These are phyloP conservation scores for Lepus townsendii DNA, from an alignment of 2,797 vertebrate genomes.

Conservation along the genomic window DNA sequence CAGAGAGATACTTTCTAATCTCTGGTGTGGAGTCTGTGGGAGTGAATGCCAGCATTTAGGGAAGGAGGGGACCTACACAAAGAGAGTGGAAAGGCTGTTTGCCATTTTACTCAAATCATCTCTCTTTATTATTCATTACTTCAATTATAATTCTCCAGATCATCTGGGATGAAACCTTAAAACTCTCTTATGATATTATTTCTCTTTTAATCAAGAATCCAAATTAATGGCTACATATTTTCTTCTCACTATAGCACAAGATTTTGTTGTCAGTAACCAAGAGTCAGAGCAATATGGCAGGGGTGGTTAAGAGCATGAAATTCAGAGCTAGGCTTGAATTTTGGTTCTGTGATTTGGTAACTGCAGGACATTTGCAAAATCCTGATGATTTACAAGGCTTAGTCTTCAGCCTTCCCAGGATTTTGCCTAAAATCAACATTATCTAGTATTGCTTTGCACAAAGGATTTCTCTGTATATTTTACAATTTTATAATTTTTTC, in stretches of 20 bases:
- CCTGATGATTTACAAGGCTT: not conserved
- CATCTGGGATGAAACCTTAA: constrained; percentile 14
- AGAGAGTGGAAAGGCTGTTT: not conserved
- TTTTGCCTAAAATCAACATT: not conserved
- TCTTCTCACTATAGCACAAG: not conserved
- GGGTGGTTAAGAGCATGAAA: not conserved
- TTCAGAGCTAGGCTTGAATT: not conserved
- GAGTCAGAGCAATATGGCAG: not conserved
- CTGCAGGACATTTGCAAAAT: not conserved
- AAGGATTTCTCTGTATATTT: not conserved
- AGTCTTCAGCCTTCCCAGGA: not conserved
- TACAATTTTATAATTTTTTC: not conserved
- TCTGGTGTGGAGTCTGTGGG: not conserved
- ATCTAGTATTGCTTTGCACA: not conserved
- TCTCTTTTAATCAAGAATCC: not conserved
- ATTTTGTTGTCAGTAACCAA: not conserved
- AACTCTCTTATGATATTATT: not conserved
- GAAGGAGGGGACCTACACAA: not conserved
- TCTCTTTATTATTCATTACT: not conserved
- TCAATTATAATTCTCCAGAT: not conserved
- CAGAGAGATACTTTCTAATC: not conserved
- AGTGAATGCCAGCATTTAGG: not conserved
- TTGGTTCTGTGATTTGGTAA: constrained; percentile 1
- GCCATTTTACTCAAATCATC: not conserved
- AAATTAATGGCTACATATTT: constrained; percentile 25